Conservation (phyloP, 2,797 vertebrate species). For the Tinamus major region DNA sequence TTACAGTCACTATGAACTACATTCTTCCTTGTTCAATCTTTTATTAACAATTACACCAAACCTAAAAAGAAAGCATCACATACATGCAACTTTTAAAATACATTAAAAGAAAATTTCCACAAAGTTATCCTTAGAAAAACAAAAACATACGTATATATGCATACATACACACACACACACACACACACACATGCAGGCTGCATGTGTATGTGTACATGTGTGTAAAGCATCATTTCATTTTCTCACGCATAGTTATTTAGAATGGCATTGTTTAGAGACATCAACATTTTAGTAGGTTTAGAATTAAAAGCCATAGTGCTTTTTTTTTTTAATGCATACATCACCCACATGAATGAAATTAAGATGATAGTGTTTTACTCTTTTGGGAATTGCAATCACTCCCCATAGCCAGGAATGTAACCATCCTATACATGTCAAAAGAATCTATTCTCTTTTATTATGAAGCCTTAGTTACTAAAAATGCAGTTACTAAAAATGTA, state of each 20-base stretch:
- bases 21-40: background rate
- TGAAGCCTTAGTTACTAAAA: background rate
- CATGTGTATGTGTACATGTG: background rate
- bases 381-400: background rate
- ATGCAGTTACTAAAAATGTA: background rate
- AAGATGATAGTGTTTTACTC: background rate
- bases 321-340: background rate
- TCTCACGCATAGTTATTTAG: background rate
- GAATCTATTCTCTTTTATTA: background rate
- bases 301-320: background rate
- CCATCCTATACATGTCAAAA: background rate
- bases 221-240: background rate
- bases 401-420: constrained; percentile 58
- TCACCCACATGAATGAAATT: background rate
- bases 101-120: background rate
- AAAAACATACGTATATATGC: background rate
- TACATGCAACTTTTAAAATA: background rate
- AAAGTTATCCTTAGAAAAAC: background rate
- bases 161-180: background rate
- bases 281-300: background rate
- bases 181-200: fast-evolving
- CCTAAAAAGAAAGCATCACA: background rate
- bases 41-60: background rate
- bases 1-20: background rate
- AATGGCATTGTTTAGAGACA: background rate